Evolutionary conservation across 2,888 invertebrate genomes (phyloP).

Genomic region (Tipula lateralis): DNA sequence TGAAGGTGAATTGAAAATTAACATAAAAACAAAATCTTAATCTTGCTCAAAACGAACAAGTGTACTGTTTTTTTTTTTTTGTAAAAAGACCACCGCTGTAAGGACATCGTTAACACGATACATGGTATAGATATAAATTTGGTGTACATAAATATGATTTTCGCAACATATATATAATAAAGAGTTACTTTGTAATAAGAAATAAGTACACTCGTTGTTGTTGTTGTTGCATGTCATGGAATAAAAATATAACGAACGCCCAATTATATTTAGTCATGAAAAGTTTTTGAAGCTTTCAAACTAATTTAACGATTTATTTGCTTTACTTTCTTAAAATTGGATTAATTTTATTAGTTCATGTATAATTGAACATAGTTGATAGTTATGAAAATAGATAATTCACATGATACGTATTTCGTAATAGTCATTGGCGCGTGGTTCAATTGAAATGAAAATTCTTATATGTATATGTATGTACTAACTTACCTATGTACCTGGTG

Average conservation of each 20-base stretch:
- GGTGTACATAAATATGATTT: not conserved
- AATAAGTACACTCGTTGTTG: not conserved
- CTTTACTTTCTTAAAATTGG: not conserved
- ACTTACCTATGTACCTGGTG: too few species aligned
- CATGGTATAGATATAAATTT: not conserved
- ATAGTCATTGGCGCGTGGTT: not conserved
- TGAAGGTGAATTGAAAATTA: not conserved
- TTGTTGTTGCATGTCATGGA: not conserved
- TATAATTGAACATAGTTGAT: not conserved
- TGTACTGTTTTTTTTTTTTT: too few species aligned
- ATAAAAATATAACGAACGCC: not conserved
- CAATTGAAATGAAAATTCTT: not conserved
- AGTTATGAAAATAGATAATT: not conserved
- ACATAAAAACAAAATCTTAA: not conserved
- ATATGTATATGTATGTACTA: too few species aligned
- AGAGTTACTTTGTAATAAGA: not conserved
- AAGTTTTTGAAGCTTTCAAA: not conserved
- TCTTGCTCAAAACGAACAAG: not conserved
- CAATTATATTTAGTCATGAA: not conserved
- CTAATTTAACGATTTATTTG: not conserved
- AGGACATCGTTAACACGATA: slow-evolving; percentile 19
- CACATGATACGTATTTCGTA: not conserved
- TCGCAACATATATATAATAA: not conserved
- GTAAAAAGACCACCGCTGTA: not conserved
- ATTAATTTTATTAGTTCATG: not conserved